A percentile compares a stretch with the other conserved stretches of the same genome.
Evolutionary conservation across 2,888 invertebrate genomes (phyloP).

Genomic region (Leptothorax acervorum): DNA sequence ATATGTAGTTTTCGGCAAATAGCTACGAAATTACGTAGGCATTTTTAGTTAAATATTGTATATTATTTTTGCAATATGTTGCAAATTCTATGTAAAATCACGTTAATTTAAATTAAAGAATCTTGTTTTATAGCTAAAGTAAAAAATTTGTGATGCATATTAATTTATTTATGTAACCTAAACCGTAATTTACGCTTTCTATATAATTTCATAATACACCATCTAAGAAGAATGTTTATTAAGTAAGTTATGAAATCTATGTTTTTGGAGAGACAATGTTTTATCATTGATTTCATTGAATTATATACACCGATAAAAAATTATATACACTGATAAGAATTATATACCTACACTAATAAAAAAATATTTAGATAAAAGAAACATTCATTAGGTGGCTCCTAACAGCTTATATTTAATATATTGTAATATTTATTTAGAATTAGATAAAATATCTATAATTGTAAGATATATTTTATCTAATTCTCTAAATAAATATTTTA

Average conservation of each 20-base stretch:
- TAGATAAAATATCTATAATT: too few species aligned
- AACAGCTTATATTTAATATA: too few species aligned
- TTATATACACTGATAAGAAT: too few species aligned
- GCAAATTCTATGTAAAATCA: background rate
- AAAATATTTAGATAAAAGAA: too few species aligned
- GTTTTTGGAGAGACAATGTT: background rate
- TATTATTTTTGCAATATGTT: background rate
- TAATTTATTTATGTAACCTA: constrained; percentile 6
- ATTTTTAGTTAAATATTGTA: background rate
- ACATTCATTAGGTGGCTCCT: too few species aligned
- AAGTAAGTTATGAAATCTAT: background rate
- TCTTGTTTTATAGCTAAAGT: background rate
- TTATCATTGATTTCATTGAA: background rate
- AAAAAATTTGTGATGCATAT: background rate
- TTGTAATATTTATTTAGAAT: too few species aligned
- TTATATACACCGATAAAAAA: background rate
- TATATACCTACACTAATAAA: too few species aligned
- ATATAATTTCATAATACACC: background rate
- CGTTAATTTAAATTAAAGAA: constrained; percentile 1
- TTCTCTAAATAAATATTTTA: too few species aligned
- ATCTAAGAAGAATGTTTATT: constrained; percentile 17
- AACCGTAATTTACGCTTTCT: constrained; percentile 21
- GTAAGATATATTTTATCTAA: too few species aligned
- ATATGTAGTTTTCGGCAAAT: background rate
- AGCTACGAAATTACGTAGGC: constrained; percentile 2